Evolutionary conservation across 1,140 invertebrate species (phyloP).

Genomic region (Ceratoteleas bidentatus): DNA sequence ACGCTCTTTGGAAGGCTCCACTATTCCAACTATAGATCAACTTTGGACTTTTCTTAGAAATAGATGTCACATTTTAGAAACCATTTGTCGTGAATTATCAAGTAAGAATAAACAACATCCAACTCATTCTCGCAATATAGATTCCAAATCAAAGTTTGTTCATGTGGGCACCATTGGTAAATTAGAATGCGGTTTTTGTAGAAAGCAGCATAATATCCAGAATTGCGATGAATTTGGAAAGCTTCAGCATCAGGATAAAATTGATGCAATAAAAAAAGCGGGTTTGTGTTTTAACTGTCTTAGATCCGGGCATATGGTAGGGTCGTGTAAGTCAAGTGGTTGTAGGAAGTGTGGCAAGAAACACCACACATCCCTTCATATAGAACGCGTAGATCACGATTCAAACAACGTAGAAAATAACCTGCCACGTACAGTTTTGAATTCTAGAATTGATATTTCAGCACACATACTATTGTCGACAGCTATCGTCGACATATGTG

Average conservation of each 20-base stretch:
- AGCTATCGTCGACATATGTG: constrained; percentile 54
- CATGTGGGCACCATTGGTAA: constrained; percentile 2
- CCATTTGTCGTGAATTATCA: constrained; percentile 6
- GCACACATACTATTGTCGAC: constrained; percentile 60
- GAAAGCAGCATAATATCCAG: constrained; percentile 25
- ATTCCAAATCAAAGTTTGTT: constrained; percentile 6
- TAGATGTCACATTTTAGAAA: constrained; percentile 16
- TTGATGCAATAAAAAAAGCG: constrained; percentile 24
- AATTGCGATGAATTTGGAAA: constrained; percentile 31
- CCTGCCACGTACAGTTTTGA: neutral
- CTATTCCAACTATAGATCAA: constrained; percentile 40
- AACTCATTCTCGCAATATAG: neutral
- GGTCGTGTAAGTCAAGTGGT: constrained; percentile 8
- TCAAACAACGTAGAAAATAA: neutral
- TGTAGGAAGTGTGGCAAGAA: constrained; percentile 16
- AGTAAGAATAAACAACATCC: neutral
- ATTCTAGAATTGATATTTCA: constrained; percentile 4
- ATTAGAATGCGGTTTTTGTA: constrained; percentile 13
- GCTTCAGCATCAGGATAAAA: constrained; percentile 23
- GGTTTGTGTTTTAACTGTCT: constrained; percentile 59
- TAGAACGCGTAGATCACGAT: constrained; percentile 1
- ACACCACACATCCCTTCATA: constrained; percentile 25
- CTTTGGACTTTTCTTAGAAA: constrained; percentile 31
- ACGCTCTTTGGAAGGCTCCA: constrained; percentile 8
- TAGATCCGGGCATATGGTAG: constrained; percentile 13